A percentile compares a stretch with the other conserved stretches of the same genome.
phyloP scores from a whole-genome alignment of 1,140 invertebrate species.

The Drosophila hydei region DNA sequence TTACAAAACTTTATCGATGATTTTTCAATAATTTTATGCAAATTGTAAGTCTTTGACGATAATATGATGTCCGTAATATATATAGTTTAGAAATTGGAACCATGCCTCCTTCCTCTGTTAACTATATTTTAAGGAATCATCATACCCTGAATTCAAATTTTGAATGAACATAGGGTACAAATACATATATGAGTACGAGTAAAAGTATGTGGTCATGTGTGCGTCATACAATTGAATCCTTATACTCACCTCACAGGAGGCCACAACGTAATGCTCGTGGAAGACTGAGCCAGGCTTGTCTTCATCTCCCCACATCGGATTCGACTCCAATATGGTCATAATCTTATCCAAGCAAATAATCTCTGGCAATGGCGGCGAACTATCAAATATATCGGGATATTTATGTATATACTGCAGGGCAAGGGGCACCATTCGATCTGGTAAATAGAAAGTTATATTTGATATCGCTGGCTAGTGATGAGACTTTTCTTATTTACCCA shows the following conservation, averaged over 20 bases:
- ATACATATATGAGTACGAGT: neutral
- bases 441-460: neutral
- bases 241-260: conserved; percentile 8
- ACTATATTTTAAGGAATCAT: too few species aligned
- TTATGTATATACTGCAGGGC: conserved; percentile 58
- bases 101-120: too few species aligned
- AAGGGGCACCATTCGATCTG: conserved; percentile 39
- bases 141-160: too few species aligned
- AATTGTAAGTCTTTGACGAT: too few species aligned
- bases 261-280: conserved; percentile 12
- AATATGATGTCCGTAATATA: too few species aligned
- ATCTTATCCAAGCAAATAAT: conserved; percentile 36
- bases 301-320: neutral
- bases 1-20: too few species aligned
- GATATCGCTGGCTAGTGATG: neutral
- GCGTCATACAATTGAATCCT: neutral
- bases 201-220: neutral
- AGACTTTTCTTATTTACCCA: neutral
- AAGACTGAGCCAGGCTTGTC: conserved; percentile 9
- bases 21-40: too few species aligned
- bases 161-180: too few species aligned
- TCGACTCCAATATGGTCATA: conserved; percentile 13
- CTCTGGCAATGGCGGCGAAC: conserved; percentile 40
- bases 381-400: conserved; percentile 38
- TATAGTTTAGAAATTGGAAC: too few species aligned